Evolutionary conservation across 1,140 invertebrate genomes (phyloP).

Genomic region (Drosophila suzukii): DNA sequence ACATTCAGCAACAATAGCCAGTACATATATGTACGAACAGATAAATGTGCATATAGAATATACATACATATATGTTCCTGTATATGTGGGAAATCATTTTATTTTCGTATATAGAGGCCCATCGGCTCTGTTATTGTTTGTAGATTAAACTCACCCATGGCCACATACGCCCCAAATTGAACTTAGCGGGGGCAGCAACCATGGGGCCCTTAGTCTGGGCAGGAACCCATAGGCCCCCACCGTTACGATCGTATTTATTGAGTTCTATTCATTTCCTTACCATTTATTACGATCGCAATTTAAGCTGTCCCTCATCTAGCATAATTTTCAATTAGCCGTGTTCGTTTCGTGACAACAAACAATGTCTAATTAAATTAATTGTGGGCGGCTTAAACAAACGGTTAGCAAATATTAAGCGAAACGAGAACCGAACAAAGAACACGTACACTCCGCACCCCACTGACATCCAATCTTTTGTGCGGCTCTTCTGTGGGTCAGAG

Average conservation of each 20-base stretch:
- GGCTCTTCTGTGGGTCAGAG: conserved; percentile 43
- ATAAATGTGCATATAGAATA: conserved; percentile 22
- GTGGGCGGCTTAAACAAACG: conserved; percentile 29
- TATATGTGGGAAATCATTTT: neutral
- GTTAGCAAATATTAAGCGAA: conserved; percentile 16
- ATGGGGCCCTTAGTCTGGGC: neutral
- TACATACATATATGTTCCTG: neutral
- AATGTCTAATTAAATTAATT: conserved; percentile 58
- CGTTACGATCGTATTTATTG: neutral
- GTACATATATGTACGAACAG: conserved; percentile 17
- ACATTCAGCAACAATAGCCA: conserved; percentile 30
- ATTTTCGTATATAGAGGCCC: neutral
- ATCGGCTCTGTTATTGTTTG: conserved; percentile 47
- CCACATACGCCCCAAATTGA: conserved; percentile 28
- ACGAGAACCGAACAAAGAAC: conserved; percentile 26
- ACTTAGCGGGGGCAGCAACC: conserved; percentile 10
- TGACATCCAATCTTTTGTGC: conserved; percentile 10
- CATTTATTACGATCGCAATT: conserved; percentile 19
- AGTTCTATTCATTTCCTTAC: neutral
- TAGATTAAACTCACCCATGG: conserved; percentile 40
- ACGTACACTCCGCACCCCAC: conserved; percentile 23
- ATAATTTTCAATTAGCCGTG: conserved; percentile 37
- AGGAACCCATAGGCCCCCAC: neutral
- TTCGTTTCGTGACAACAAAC: conserved; percentile 39
- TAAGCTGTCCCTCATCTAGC: conserved; percentile 46